phyloP scores from a whole-genome alignment of 2,113 vertebrate species.

The Micromys minutus region DNA sequence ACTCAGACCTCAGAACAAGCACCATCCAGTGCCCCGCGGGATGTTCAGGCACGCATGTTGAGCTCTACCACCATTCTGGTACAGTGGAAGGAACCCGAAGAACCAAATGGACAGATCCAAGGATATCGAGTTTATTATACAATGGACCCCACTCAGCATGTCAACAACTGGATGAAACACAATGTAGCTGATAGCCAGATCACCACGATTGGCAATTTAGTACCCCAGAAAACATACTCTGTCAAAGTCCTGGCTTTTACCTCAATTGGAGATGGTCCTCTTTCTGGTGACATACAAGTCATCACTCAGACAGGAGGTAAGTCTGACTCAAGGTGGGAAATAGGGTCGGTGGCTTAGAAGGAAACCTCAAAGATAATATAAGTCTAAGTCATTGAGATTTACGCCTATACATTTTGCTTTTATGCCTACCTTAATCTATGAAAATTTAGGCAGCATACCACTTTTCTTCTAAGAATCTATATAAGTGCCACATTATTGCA shows the following conservation, averaged over 20 bases:
- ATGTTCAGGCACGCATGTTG: slow-evolving; percentile 96
- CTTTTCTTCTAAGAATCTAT: background rate
- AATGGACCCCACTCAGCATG: slow-evolving; percentile 93
- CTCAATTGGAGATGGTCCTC: slow-evolving; percentile 97
- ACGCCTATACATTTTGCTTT: background rate
- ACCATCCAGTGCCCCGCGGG: slow-evolving; percentile 95
- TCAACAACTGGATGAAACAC: slow-evolving; percentile 98
- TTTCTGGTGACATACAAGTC: slow-evolving; percentile 97
- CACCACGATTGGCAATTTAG: slow-evolving; percentile 95
- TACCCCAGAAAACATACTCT: slow-evolving; percentile 97
- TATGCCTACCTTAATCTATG: background rate
- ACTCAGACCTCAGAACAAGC: slow-evolving; percentile 98
- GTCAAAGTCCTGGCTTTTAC: slow-evolving; percentile 98
- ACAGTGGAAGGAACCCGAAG: slow-evolving; percentile 98
- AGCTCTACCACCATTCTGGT: slow-evolving; percentile 97
- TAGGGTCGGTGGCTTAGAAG: too few relatives aligned
- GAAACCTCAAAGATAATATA: background rate
- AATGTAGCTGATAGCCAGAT: slow-evolving; percentile 96
- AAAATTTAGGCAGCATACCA: background rate
- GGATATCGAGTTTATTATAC: slow-evolving; percentile 99
- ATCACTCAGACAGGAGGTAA: slow-evolving; percentile 99
- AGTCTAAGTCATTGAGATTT: background rate
- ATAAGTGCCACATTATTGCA: background rate
- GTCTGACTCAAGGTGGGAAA: slow-evolving; percentile 38
- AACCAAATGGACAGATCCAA: slow-evolving; percentile 98